Percentiles rank a stretch among this genome's conserved stretches.
Conservation (phyloP, 2,113 vertebrate genomes). For the Jacana jacana region DNA sequence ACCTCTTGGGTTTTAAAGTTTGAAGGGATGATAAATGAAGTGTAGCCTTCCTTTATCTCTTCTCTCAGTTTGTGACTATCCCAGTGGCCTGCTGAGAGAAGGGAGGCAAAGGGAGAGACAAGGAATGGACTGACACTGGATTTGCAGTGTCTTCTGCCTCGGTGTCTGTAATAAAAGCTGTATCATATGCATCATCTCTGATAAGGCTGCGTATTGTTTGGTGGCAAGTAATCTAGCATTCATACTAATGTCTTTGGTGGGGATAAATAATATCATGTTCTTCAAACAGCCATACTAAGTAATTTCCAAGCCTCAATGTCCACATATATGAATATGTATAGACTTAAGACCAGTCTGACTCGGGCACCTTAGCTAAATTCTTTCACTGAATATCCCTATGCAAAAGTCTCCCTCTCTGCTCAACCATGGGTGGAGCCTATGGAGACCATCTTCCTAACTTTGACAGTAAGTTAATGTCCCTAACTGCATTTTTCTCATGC, state of each 20-base stretch:
- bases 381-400: not conserved
- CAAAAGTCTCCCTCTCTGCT: not conserved
- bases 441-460: not conserved
- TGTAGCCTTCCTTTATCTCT: not conserved
- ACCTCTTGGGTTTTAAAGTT: constrained; percentile 11
- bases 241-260: not conserved
- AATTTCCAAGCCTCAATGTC: not conserved
- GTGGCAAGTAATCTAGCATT: not conserved
- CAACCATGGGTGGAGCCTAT: accelerated
- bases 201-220: not conserved
- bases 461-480: not conserved
- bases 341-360: not conserved
- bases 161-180: not conserved
- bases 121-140: not conserved
- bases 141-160: not conserved
- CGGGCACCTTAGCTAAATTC: not conserved
- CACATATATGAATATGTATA: not conserved
- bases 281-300: not conserved
- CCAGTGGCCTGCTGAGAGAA: not conserved
- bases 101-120: not conserved
- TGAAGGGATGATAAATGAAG: constrained; percentile 41
- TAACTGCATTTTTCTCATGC: not conserved
- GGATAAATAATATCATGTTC: not conserved
- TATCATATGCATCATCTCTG: not conserved
- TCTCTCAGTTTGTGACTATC: not conserved